Evolutionary conservation across 1,140 invertebrate species (phyloP).

Genomic region (Macrosteles quadrilineatus): DNA sequence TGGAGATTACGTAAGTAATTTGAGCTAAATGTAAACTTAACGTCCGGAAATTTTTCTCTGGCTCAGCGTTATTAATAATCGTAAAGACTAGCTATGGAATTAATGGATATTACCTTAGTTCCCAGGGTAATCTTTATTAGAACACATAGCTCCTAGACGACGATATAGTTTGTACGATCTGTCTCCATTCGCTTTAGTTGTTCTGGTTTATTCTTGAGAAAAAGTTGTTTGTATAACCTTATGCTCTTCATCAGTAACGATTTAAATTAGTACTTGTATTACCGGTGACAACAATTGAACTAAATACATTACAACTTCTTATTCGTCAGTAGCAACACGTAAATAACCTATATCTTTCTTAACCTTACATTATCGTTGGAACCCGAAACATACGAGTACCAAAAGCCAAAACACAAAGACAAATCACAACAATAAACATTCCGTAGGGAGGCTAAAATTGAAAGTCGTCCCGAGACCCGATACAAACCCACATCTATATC

Average conservation of each 20-base stretch:
- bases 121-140: neutral
- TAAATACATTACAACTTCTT: no score
- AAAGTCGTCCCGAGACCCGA: no score
- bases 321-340: no score
- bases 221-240: neutral
- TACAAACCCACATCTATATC: neutral
- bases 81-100: neutral
- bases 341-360: no score
- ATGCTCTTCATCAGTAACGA: neutral
- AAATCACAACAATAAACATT: no score
- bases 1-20: constrained; percentile 14
- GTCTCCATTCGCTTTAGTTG: neutral
- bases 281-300: no score
- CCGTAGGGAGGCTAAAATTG: no score
- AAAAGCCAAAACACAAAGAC: no score
- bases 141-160: neutral
- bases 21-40: neutral
- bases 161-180: neutral
- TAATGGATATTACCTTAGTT: neutral
- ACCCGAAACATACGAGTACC: no score
- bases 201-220: neutral
- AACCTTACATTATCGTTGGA: no score
- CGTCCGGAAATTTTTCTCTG: neutral
- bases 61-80: neutral
- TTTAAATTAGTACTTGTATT: neutral